Conservation (phyloP, 2,797 vertebrate species). For the Cephalopachus bancanus region DNA sequence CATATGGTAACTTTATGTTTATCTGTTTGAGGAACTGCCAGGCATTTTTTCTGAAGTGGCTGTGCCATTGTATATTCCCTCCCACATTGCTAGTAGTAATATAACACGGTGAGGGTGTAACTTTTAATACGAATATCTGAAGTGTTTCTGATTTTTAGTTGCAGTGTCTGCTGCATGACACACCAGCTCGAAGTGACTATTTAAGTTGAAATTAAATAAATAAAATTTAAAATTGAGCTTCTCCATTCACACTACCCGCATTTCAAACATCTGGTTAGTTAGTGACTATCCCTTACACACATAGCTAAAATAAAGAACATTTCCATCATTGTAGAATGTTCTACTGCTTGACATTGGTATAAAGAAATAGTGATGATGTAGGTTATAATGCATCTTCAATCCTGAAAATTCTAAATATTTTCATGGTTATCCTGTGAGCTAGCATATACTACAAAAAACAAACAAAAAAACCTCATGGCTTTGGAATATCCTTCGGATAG, state of each 20-base stretch:
- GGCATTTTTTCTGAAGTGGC: background rate
- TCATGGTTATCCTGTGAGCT: background rate
- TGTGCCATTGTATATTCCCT: background rate
- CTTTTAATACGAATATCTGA: constrained; percentile 14
- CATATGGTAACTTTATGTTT: background rate
- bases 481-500: background rate
- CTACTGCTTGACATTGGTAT: background rate
- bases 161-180: background rate
- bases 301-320: background rate
- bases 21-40: background rate
- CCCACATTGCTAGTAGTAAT: background rate
- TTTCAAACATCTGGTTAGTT: background rate
- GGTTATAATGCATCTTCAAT: constrained; percentile 4
- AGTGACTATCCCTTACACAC: background rate
- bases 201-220: constrained; percentile 12
- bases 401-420: constrained; percentile 5
- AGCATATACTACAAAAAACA: background rate
- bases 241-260: background rate
- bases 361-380: background rate
- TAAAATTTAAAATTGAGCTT: background rate
- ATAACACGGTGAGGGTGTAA: constrained; percentile 40
- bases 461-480: background rate
- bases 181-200: background rate
- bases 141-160: constrained; percentile 19
- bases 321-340: background rate